These are phyloP conservation scores for Bradypodion pumilum DNA, from an alignment of 2,797 vertebrate species.

Conservation along the genomic window DNA sequence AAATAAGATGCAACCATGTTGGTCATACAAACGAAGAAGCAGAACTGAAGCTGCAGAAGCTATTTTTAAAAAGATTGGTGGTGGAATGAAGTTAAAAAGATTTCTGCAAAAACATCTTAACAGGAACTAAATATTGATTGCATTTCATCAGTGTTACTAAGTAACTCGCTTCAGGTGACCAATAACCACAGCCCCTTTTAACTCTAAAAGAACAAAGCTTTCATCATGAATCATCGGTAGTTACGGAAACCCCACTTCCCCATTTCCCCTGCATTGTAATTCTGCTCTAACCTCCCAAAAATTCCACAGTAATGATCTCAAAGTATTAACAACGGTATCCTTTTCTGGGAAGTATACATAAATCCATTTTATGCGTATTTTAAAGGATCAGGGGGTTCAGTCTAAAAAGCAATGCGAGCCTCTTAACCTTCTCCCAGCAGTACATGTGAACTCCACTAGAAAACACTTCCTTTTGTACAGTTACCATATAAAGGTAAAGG, in stretches of 20 bases:
- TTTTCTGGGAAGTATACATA: background rate
- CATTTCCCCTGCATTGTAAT: too few species aligned
- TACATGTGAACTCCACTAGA: constrained; percentile 21
- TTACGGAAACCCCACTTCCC: background rate
- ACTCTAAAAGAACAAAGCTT: background rate
- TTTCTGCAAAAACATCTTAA: background rate
- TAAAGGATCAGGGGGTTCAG: constrained; percentile 14
- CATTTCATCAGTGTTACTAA: background rate
- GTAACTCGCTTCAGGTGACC: background rate
- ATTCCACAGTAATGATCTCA: background rate
- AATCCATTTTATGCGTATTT: background rate
- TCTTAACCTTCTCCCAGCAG: background rate
- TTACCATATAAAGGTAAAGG: too few species aligned
- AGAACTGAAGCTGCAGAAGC: background rate
- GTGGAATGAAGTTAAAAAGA: background rate
- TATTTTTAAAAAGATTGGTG: background rate
- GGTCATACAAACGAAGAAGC: background rate
- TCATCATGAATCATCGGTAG: background rate
- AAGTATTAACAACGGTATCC: background rate
- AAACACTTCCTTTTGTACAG: constrained; percentile 27
- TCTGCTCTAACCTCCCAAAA: background rate
- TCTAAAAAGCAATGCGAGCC: constrained; percentile 26
- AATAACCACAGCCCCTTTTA: background rate
- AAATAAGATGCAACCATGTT: background rate
- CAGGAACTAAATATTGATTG: background rate